These are phyloP conservation scores for Paralvinella palmiformis DNA, from an alignment of 1,140 invertebrate genomes.

Conservation along the genomic window DNA sequence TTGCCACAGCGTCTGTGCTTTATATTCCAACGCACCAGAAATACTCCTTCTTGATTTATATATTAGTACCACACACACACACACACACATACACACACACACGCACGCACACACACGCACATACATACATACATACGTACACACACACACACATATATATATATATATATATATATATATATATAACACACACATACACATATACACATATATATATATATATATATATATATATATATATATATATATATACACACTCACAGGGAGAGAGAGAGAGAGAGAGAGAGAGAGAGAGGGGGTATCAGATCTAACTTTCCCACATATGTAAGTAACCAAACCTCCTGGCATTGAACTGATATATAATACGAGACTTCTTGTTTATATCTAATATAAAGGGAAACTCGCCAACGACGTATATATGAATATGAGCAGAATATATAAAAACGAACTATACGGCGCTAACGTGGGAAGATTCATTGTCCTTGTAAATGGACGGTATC, in stretches of 20 bases:
- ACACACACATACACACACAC: neutral
- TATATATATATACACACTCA: neutral
- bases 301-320: neutral
- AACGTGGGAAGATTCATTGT: no score
- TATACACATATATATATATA: neutral
- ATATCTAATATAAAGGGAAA: no score
- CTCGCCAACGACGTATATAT: no score
- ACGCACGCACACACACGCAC: neutral
- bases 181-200: neutral
- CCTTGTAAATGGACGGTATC: no score
- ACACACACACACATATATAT: neutral
- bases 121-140: neutral
- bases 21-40: no score
- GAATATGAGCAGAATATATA: no score
- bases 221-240: neutral
- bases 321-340: neutral
- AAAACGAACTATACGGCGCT: no score
- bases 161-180: neutral
- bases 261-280: neutral
- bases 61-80: neutral
- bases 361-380: neutral
- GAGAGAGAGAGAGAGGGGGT: neutral
- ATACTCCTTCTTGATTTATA: no score
- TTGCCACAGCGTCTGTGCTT: no score
- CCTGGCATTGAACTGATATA: neutral